Percentiles rank a stretch among this genome's conserved stretches.
These are phyloP conservation scores for Mastomys natalensis DNA, from an alignment of 2,113 vertebrate genomes.

Conservation along the genomic window DNA sequence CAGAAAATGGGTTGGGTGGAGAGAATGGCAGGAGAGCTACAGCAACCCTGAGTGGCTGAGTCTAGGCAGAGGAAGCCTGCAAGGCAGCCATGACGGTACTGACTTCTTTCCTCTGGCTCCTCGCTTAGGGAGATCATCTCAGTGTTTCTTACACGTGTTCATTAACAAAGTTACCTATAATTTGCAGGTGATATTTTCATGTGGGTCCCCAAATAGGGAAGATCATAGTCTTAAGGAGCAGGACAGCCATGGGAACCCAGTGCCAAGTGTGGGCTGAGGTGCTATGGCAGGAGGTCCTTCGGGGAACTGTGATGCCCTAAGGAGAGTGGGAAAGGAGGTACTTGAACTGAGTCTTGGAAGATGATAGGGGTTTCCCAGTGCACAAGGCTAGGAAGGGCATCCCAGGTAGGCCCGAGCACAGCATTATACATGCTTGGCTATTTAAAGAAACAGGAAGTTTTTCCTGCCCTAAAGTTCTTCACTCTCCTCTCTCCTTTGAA, in stretches of 20 bases:
- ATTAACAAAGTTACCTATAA: not conserved
- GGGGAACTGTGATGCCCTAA: not conserved
- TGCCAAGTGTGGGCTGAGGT: not conserved
- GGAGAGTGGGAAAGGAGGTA: not conserved
- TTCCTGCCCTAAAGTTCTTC: not conserved
- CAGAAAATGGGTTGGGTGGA: not conserved
- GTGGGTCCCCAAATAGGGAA: not conserved
- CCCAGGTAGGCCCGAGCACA: not conserved
- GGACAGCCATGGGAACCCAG: not conserved
- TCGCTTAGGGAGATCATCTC: not conserved
- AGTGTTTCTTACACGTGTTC: not conserved
- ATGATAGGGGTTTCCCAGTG: not conserved
- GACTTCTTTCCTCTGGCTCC: not conserved
- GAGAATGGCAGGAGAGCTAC: not conserved
- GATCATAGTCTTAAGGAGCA: not conserved
- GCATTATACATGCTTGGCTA: not conserved
- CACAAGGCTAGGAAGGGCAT: not conserved
- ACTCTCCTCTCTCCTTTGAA: too few relatives aligned
- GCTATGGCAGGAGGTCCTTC: not conserved
- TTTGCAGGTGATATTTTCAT: not conserved
- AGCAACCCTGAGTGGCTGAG: not conserved
- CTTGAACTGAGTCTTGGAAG: slow-evolving; percentile 3
- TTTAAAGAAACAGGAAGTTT: not conserved
- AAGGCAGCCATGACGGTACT: not conserved
- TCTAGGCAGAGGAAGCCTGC: too few relatives aligned